A percentile compares a stretch with the other conserved stretches of the same genome.
Evolutionary conservation across 2,113 vertebrate species (phyloP).

Genomic region (Zosterops pallidus): DNA sequence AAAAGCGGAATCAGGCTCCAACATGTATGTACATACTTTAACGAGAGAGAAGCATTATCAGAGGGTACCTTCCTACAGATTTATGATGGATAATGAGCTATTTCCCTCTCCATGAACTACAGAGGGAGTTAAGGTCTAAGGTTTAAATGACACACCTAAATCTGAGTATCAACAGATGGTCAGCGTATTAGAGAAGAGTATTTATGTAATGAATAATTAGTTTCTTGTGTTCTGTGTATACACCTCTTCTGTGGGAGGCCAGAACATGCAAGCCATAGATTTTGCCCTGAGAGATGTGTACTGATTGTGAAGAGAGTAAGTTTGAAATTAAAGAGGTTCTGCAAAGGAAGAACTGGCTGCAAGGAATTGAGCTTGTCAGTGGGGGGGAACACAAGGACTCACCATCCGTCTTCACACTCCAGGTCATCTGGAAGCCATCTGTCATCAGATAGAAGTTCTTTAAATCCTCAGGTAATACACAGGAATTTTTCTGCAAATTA

Average conservation of each 20-base stretch:
- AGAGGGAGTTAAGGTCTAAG: background rate
- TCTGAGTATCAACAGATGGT: background rate
- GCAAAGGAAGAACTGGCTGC: background rate
- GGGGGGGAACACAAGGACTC: slow-evolving; percentile 22
- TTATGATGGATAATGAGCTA: background rate
- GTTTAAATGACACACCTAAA: background rate
- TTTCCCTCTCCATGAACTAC: background rate
- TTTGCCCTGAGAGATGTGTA: background rate
- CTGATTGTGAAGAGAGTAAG: background rate
- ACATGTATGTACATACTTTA: background rate
- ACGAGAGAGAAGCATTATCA: background rate
- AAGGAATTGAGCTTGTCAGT: background rate
- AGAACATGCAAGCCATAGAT: background rate
- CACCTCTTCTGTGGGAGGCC: background rate
- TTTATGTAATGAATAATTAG: background rate
- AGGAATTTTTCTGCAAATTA: slow-evolving; percentile 86
- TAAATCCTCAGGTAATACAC: slow-evolving; percentile 90
- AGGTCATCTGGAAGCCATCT: slow-evolving; percentile 91
- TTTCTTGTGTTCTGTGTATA: background rate
- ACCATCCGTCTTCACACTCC: slow-evolving; percentile 91
- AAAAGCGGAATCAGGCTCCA: background rate
- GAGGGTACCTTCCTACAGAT: background rate
- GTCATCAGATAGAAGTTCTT: slow-evolving; percentile 94
- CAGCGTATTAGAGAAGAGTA: background rate
- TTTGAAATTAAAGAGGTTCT: background rate